phyloP scores from a whole-genome alignment of 2,113 vertebrate genomes.

The Perca flavescens region DNA sequence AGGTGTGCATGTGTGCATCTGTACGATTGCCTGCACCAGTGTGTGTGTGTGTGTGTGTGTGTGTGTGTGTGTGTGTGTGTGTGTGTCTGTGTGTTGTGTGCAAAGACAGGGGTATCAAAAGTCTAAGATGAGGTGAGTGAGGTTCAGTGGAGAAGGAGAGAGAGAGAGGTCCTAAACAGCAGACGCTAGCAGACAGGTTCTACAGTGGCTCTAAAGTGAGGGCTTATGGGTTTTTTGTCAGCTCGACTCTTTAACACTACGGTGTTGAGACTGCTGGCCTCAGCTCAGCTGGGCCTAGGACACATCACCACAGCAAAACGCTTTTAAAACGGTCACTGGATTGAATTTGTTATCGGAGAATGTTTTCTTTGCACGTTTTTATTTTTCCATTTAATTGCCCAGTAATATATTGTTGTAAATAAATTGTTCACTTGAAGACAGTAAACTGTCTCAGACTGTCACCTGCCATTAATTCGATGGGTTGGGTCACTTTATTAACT shows the following conservation, averaged over 20 bases:
- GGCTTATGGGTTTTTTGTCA: constrained; percentile 69
- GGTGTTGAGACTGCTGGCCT: constrained; percentile 51
- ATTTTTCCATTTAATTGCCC: background rate
- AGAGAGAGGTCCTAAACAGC: constrained; percentile 64
- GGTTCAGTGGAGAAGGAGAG: constrained; percentile 54
- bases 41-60: constrained; percentile 10
- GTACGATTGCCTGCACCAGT: constrained; percentile 16
- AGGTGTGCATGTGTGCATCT: constrained; percentile 49
- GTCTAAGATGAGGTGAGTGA: constrained; percentile 60
- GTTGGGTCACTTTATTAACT: background rate
- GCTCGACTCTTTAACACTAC: constrained; percentile 58
- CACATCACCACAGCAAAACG: constrained; percentile 13
- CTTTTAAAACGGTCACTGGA: constrained; percentile 20
- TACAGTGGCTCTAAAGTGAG: constrained; percentile 68
- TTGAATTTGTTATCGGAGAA: background rate
- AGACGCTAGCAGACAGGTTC: constrained; percentile 72
- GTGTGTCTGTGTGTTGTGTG: constrained; percentile 36
- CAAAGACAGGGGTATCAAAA: constrained; percentile 45
- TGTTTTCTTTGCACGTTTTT: background rate
- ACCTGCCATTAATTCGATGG: background rate
- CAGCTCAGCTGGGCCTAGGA: constrained; percentile 38
- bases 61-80: background rate
- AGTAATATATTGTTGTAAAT: background rate
- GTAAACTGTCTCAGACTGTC: background rate
- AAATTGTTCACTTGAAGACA: background rate